Conservation (phyloP, 2,113 vertebrate genomes). For the Tetrao urogallus region DNA sequence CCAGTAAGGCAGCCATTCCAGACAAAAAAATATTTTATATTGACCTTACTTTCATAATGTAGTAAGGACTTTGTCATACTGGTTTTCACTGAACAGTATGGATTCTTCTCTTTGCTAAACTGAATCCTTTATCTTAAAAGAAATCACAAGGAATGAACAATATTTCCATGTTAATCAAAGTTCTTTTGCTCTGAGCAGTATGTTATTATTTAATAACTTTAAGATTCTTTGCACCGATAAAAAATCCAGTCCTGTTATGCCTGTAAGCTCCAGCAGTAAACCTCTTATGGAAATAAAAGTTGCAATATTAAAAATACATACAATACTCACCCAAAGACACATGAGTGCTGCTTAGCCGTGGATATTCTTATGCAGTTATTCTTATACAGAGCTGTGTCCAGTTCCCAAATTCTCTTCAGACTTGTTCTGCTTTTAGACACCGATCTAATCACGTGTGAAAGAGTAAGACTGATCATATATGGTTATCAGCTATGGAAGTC, state of each 20-base stretch:
- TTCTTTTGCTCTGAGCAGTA: background rate
- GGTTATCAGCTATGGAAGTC: background rate
- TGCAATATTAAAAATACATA: background rate
- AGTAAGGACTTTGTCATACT: background rate
- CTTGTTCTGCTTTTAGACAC: background rate
- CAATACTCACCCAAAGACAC: background rate
- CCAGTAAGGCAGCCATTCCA: background rate
- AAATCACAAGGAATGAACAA: background rate
- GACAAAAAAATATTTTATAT: background rate
- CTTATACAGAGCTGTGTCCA: background rate
- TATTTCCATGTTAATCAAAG: background rate
- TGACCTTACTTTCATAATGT: constrained; percentile 10
- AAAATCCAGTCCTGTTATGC: background rate
- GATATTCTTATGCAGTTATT: background rate
- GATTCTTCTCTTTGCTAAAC: background rate
- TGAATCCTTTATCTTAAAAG: background rate
- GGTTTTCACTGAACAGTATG: background rate
- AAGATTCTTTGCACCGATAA: background rate
- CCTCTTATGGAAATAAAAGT: background rate
- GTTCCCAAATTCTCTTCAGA: background rate
- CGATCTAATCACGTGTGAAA: background rate
- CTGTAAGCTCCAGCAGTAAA: background rate
- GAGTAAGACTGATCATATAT: background rate
- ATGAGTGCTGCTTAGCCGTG: background rate
- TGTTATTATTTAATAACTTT: background rate